phyloP scores from a whole-genome alignment of 2,888 invertebrate genomes.

The Troides aeacus region DNA sequence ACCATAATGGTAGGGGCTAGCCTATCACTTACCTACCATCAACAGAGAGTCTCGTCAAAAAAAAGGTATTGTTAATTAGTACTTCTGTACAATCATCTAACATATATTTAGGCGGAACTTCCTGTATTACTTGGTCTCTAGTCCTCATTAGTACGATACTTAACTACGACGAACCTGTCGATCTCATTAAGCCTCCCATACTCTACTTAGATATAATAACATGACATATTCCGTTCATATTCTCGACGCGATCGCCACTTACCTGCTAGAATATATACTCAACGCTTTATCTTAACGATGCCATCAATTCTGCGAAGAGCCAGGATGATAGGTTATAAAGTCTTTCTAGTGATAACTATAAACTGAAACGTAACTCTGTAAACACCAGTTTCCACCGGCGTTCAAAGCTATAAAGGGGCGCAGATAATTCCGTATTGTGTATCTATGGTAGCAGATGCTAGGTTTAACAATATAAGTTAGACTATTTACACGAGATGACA shows the following conservation, averaged over 20 bases:
- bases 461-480: neutral
- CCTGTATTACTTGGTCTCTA: too few species aligned
- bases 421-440: slow-evolving; percentile 33
- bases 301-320: slow-evolving; percentile 36
- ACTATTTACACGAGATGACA: too few species aligned
- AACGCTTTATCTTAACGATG: slow-evolving; percentile 34
- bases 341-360: slow-evolving; percentile 40
- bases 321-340: slow-evolving; percentile 38
- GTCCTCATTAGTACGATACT: too few species aligned
- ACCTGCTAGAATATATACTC: slow-evolving; percentile 18
- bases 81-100: too few species aligned
- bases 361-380: slow-evolving; percentile 34
- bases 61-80: too few species aligned
- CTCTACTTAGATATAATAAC: slow-evolving; percentile 6
- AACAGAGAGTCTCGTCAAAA: too few species aligned
- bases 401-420: slow-evolving; percentile 38
- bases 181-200: neutral
- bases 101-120: too few species aligned
- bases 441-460: slow-evolving; percentile 3
- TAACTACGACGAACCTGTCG: neutral
- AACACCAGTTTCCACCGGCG: slow-evolving; percentile 34
- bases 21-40: too few species aligned
- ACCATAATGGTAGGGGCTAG: too few species aligned
- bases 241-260: slow-evolving; percentile 17
- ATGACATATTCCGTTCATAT: slow-evolving; percentile 19